These are phyloP conservation scores for Apamea monoglypha DNA, from an alignment of 2,888 invertebrate species.

Conservation along the genomic window DNA sequence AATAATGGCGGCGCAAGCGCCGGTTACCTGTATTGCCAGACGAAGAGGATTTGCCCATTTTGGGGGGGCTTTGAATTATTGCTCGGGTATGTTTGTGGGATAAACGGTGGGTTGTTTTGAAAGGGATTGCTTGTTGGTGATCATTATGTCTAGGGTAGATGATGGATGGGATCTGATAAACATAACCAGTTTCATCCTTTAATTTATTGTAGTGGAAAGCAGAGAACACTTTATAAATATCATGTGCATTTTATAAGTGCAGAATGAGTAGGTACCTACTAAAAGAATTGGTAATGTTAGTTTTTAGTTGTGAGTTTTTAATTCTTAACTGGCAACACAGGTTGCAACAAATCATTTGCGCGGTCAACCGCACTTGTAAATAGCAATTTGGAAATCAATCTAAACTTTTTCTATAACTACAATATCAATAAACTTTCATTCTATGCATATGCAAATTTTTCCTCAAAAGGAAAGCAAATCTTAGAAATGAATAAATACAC, in stretches of 20 bases:
- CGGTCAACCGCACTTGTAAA: conserved; percentile 83
- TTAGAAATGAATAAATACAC: not conserved
- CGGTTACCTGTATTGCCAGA: conserved; percentile 61
- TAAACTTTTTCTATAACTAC: conserved; percentile 74
- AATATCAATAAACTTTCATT: conserved; percentile 70
- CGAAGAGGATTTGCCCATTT: conserved; percentile 61
- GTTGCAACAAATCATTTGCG: conserved; percentile 69
- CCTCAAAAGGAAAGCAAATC: conserved; percentile 1
- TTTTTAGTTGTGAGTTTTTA: too few species aligned
- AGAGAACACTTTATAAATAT: conserved; percentile 1
- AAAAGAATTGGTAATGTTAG: too few species aligned
- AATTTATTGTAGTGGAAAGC: not conserved
- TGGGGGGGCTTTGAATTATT: conserved; percentile 65
- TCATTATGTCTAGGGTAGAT: conserved; percentile 27
- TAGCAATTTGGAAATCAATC: conserved; percentile 83
- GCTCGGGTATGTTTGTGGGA: conserved; percentile 63
- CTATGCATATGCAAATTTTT: conserved; percentile 29
- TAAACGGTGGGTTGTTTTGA: conserved; percentile 44
- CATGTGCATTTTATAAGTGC: not conserved
- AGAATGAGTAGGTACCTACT: not conserved
- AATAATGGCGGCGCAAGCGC: conserved; percentile 70
- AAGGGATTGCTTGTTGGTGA: conserved; percentile 41
- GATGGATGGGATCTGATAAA: conserved; percentile 20
- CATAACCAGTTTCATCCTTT: not conserved
- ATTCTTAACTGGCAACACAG: conserved; percentile 54